phyloP scores from a whole-genome alignment of 2,888 invertebrate genomes.

The Piscicola geometra region DNA sequence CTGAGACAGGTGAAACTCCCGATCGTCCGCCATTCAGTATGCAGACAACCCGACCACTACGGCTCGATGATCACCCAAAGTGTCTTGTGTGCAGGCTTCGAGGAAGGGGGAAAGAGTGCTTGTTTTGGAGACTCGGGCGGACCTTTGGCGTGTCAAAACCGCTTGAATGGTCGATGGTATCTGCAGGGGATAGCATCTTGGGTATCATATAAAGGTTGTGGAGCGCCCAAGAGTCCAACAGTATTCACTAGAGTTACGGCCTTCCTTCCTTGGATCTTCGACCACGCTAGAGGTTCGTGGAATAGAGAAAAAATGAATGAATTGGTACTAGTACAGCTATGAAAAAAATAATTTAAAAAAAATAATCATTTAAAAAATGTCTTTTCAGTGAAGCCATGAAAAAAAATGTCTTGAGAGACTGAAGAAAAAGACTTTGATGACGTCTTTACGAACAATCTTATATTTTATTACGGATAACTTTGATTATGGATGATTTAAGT shows the following conservation, averaged over 20 bases:
- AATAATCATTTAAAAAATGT: no score
- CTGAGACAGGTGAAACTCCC: slow-evolving; percentile 21
- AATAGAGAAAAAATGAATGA: no score
- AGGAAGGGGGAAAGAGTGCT: slow-evolving; percentile 49
- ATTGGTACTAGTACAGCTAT: no score
- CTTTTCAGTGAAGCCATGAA: no score
- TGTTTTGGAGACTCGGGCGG: slow-evolving; percentile 45
- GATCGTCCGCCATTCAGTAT: neutral
- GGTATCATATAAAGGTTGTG: slow-evolving; percentile 19
- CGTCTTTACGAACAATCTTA: no score
- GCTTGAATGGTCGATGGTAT: slow-evolving; percentile 14
- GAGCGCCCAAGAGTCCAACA: slow-evolving; percentile 9
- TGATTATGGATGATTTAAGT: no score
- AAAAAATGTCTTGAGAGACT: no score
- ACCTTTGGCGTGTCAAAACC: slow-evolving; percentile 11
- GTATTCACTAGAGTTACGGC: slow-evolving; percentile 10
- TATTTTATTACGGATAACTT: no score
- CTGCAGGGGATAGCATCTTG: slow-evolving; percentile 18
- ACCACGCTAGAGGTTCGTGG: neutral
- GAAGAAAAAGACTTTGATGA: no score
- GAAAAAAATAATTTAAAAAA: no score
- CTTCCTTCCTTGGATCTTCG: slow-evolving; percentile 11
- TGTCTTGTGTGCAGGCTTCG: slow-evolving; percentile 50
- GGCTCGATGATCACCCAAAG: neutral
- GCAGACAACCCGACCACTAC: neutral